These are phyloP conservation scores for Hyperopisus bebe DNA, from an alignment of 2,113 vertebrate species.

Conservation along the genomic window DNA sequence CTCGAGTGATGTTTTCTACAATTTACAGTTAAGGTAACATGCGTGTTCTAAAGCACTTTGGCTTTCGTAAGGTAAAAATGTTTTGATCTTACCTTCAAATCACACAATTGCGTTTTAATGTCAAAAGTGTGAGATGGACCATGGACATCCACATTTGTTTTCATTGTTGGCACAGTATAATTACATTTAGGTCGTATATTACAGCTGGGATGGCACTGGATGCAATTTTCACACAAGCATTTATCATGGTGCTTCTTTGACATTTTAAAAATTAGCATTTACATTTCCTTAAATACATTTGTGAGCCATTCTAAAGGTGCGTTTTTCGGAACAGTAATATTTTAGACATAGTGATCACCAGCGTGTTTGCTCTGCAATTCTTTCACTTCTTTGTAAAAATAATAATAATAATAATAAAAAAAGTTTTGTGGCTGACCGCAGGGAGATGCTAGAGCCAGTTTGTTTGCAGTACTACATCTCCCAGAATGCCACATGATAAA, in stretches of 20 bases:
- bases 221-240: slow-evolving; percentile 58
- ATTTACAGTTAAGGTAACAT: slow-evolving; percentile 56
- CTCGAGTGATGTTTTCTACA: slow-evolving; percentile 50
- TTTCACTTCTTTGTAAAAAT: slow-evolving; percentile 2
- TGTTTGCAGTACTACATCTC: not conserved
- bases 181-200: slow-evolving; percentile 42
- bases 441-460: not conserved
- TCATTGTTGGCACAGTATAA: slow-evolving; percentile 53
- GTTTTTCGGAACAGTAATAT: slow-evolving; percentile 46
- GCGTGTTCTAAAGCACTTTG: slow-evolving; percentile 78
- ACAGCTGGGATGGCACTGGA: slow-evolving; percentile 56
- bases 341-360: slow-evolving; percentile 42
- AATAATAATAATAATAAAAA: not conserved
- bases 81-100: slow-evolving; percentile 63
- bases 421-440: not conserved
- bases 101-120: slow-evolving; percentile 58
- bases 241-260: slow-evolving; percentile 76
- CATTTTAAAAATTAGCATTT: slow-evolving; percentile 55
- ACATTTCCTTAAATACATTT: slow-evolving; percentile 43
- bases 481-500: not conserved
- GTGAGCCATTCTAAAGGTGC: slow-evolving; percentile 59
- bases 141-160: slow-evolving; percentile 30
- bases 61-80: slow-evolving; percentile 64
- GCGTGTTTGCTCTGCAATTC: slow-evolving; percentile 39
- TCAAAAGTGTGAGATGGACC: slow-evolving; percentile 50